phyloP scores from a whole-genome alignment of 2,888 invertebrate genomes.

The Pandemis heparana region DNA sequence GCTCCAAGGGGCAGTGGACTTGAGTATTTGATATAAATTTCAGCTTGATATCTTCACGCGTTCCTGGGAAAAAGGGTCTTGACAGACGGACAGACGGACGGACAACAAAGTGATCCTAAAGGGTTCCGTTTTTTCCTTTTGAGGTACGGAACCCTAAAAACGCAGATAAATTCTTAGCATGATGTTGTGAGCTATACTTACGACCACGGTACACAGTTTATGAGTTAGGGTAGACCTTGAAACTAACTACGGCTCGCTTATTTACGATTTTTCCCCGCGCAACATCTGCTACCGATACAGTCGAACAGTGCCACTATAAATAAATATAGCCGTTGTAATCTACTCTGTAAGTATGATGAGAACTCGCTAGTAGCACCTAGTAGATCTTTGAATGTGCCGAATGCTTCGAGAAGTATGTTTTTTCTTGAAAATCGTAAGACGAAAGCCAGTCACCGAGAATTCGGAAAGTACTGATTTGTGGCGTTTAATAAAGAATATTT shows the following conservation, averaged over 20 bases:
- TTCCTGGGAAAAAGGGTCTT: no score
- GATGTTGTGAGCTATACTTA: neutral
- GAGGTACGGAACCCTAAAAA: no score
- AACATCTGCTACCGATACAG: conserved; percentile 65
- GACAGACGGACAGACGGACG: no score
- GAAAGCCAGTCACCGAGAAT: no score
- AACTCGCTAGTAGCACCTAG: conserved; percentile 1
- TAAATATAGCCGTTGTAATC: conserved; percentile 49
- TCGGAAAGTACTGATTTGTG: no score
- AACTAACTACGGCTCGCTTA: conserved; percentile 49
- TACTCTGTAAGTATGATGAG: conserved; percentile 8
- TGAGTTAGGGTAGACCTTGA: conserved; percentile 46
- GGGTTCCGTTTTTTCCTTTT: no score
- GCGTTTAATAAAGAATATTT: no score
- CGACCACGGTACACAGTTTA: conserved; percentile 8
- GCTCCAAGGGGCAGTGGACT: no score
- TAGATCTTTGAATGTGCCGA: neutral
- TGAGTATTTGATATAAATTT: no score
- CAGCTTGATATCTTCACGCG: no score
- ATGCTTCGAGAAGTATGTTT: neutral
- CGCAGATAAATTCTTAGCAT: neutral
- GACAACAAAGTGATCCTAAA: no score
- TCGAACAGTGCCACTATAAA: conserved; percentile 68
- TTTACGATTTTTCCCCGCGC: conserved; percentile 59
- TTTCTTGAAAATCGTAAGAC: no score